Evolutionary conservation across 2,888 invertebrate genomes (phyloP).

Genomic region (Phengaris arion): DNA sequence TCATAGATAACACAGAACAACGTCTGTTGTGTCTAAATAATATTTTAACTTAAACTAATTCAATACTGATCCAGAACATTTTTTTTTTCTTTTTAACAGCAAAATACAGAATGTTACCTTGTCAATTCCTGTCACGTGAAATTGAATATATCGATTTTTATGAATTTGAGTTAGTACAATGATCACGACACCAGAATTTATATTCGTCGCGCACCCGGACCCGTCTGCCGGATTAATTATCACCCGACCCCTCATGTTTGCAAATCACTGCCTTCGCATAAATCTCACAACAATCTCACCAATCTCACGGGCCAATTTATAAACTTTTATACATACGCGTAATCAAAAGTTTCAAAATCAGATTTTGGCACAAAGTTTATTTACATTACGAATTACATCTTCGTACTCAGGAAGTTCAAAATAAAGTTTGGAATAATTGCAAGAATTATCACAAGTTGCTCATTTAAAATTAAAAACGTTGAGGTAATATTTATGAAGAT

Average conservation of each 20-base stretch:
- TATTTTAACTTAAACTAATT: too few species aligned
- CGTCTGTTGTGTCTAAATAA: too few species aligned
- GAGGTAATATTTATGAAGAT: not conserved
- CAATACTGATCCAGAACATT: too few species aligned
- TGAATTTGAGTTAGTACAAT: conserved; percentile 38
- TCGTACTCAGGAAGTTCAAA: not conserved
- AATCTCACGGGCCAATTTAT: conserved; percentile 27
- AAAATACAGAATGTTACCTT: too few species aligned
- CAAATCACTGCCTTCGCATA: conserved; percentile 56
- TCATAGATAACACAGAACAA: too few species aligned
- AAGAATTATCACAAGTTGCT: not conserved
- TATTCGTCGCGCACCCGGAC: conserved; percentile 67
- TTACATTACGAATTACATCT: conserved; percentile 2
- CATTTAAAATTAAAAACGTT: conserved; percentile 9
- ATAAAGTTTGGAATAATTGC: not conserved
- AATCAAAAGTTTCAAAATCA: conserved; percentile 16
- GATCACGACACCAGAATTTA: conserved; percentile 57
- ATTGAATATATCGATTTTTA: conserved; percentile 25
- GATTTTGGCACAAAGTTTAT: not conserved
- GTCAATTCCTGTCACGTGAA: conserved; percentile 29
- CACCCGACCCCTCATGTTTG: conserved; percentile 69
- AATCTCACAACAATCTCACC: conserved; percentile 27
- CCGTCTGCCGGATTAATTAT: conserved; percentile 78
- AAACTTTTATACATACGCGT: conserved; percentile 10
- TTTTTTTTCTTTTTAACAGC: conserved; percentile 7